These are phyloP conservation scores for Amphipyra tragopoginis DNA, from an alignment of 2,888 invertebrate genomes.

Conservation along the genomic window DNA sequence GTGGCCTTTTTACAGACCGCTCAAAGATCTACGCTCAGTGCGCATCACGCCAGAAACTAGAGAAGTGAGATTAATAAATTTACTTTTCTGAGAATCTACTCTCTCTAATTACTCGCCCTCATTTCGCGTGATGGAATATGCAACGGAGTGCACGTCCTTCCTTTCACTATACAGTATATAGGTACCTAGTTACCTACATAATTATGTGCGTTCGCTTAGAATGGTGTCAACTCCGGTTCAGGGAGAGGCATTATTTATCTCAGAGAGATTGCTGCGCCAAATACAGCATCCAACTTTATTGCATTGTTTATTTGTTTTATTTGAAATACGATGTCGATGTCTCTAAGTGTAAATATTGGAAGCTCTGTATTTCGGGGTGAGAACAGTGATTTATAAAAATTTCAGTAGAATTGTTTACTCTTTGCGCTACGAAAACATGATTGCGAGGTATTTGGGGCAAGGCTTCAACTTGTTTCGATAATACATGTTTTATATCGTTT, in stretches of 20 bases:
- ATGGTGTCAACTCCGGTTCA: conserved; percentile 43
- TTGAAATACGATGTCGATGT: conserved; percentile 34
- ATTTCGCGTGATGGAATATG: conserved; percentile 67
- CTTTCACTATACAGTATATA: conserved; percentile 22
- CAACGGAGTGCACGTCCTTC: conserved; percentile 56
- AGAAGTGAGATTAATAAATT: conserved; percentile 41
- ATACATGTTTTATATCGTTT: no score
- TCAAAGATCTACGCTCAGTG: not conserved
- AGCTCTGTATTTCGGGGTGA: conserved; percentile 6
- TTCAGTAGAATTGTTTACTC: not conserved
- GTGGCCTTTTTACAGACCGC: not conserved
- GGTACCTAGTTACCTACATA: conserved; percentile 30
- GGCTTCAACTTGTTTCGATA: no score
- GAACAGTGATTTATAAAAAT: conserved; percentile 10
- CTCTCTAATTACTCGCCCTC: conserved; percentile 63
- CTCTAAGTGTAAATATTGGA: conserved; percentile 16
- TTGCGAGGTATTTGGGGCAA: not conserved
- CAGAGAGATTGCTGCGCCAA: conserved; percentile 27
- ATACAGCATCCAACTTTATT: conserved; percentile 30
- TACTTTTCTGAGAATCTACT: conserved; percentile 53
- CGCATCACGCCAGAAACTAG: conserved; percentile 14
- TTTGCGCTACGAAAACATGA: not conserved
- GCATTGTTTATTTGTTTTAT: conserved; percentile 24
- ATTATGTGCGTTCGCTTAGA: conserved; percentile 43
- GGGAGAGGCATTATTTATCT: conserved; percentile 40